Evolutionary conservation across 2,113 vertebrate genomes (phyloP).

Genomic region (Typhlomys cinereus): DNA sequence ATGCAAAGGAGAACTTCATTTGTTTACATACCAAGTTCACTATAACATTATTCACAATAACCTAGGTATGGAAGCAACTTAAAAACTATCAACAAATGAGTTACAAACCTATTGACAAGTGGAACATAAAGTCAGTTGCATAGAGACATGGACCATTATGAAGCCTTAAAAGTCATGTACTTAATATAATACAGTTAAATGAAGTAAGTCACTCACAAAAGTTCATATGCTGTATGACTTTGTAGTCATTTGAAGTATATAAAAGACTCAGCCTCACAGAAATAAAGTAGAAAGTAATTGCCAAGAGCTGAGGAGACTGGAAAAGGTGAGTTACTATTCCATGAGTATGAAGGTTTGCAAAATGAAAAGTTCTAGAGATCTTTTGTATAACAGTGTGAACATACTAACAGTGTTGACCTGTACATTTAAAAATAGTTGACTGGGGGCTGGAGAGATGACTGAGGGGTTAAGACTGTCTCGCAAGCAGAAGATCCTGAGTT

Average conservation of each 20-base stretch:
- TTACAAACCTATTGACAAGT: neutral
- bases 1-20: constrained; percentile 9
- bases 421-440: neutral
- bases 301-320: neutral
- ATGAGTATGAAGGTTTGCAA: neutral
- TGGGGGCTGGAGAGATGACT: too few relatives aligned
- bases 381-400: neutral
- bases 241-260: neutral
- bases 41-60: constrained; percentile 19
- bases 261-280: neutral
- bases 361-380: neutral
- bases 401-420: neutral
- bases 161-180: neutral
- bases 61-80: neutral
- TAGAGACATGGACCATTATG: neutral
- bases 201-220: constrained; percentile 23
- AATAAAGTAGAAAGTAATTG: neutral
- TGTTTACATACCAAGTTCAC: neutral
- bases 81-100: too few relatives aligned
- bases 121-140: neutral
- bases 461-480: neutral
- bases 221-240: neutral
- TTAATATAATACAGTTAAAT: constrained; percentile 15
- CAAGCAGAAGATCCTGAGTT: too few relatives aligned
- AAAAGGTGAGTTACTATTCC: neutral